Conservation (phyloP, 2,888 invertebrate genomes). For the Xylocampa areola region DNA sequence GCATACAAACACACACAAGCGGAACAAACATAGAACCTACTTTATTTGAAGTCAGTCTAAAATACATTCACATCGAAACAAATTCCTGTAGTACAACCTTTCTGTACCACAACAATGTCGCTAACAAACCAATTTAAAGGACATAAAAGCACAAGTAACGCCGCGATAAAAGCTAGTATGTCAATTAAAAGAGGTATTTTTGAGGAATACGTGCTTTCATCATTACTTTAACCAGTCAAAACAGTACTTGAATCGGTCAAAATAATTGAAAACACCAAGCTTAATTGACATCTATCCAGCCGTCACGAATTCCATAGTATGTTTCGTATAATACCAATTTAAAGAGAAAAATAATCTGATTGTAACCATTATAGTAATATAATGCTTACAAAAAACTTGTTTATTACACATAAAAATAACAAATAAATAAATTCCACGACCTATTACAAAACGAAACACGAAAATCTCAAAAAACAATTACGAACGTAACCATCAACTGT, state of each 20-base stretch:
- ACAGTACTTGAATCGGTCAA: constrained; percentile 9
- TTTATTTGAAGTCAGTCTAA: no score
- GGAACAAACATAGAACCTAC: no score
- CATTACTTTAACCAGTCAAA: constrained; percentile 15
- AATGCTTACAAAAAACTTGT: constrained; percentile 10
- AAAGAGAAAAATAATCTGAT: not conserved
- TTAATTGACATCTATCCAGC: constrained; percentile 17
- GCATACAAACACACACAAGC: no score
- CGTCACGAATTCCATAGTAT: not conserved
- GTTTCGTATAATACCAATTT: constrained; percentile 1
- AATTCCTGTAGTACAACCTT: no score
- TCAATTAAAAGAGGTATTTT: not conserved
- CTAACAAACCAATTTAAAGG: constrained; percentile 1
- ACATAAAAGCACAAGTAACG: constrained; percentile 2
- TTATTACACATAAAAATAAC: constrained; percentile 6
- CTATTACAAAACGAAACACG: constrained; percentile 3
- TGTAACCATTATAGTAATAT: not conserved
- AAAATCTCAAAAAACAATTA: constrained; percentile 29
- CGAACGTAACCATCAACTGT: not conserved
- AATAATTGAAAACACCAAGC: constrained; percentile 32
- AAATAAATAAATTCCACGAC: constrained; percentile 29
- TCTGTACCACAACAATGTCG: no score
- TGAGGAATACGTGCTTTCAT: not conserved
- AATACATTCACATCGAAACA: no score
- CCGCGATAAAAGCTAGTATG: constrained; percentile 2